phyloP scores from a whole-genome alignment of 2,113 vertebrate genomes.

The Apteryx owenii region DNA sequence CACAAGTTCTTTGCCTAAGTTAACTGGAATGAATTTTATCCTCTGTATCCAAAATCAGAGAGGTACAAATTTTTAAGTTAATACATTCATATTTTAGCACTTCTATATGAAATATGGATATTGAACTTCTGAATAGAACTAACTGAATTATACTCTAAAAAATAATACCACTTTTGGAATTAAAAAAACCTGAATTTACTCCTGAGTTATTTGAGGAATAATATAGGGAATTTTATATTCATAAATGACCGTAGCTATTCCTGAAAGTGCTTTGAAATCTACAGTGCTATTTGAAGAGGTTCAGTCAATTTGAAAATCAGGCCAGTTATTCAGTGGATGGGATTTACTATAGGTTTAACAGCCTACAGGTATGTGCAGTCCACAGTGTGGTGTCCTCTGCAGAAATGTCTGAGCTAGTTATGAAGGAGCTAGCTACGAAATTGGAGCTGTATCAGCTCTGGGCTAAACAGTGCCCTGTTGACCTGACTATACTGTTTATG shows the following conservation, averaged over 20 bases:
- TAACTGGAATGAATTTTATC: neutral
- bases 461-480: neutral
- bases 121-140: neutral
- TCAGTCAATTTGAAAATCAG: neutral
- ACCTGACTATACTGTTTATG: neutral
- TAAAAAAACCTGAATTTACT: neutral
- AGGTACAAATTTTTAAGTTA: neutral
- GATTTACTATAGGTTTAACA: neutral
- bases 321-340: neutral
- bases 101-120: neutral
- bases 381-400: neutral
- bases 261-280: neutral
- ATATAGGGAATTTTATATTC: neutral
- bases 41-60: neutral
- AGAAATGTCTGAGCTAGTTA: constrained; percentile 9
- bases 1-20: neutral
- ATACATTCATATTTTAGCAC: neutral
- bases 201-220: neutral
- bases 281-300: neutral
- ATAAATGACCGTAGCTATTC: neutral
- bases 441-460: neutral
- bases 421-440: neutral
- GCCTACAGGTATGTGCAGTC: neutral
- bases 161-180: neutral
- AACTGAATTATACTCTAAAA: neutral